Evolutionary conservation across 1,140 invertebrate species (phyloP), one percentile per base, ranked within the genome.

Genomic region (Temnothorax curvispinosus): DNA sequence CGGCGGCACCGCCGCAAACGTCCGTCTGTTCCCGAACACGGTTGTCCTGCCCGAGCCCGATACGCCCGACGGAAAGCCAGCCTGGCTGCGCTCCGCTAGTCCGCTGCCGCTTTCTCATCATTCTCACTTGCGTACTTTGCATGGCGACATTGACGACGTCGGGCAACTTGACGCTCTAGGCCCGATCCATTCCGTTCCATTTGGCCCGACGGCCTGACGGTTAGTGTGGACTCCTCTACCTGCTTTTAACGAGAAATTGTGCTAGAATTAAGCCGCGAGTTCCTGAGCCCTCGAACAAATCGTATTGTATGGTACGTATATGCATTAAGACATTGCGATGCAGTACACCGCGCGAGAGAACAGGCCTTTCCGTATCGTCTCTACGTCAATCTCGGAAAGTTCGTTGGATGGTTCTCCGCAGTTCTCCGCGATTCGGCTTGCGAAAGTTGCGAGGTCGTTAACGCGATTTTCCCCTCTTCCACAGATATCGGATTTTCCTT

Each of bases 31-130:
- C n/a, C 8, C 38, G 38, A 41, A 27, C 27, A 27, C 27, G 9
- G 21, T 0, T 21, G 3, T 38, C 7, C 47, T 27, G 27, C 27
- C 27, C 27, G 27, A 21, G 75, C 41, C 41, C 52, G 64, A 15
- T 50, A 58, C 65, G 11, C n/a, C 64, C 64, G 13, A 90, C 90
- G 76, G 77, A 90, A 90, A 88, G 86, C 72, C 60, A n/a, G 54
- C 32, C 27, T 27, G 3, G 44, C n/a, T 15, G 65, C 13, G 32
- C 38, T 85, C 58, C 38, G 60, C 13, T 56, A 1, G 27, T 27
- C 27, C 27, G 27, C 1, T 27, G 27, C 27, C 27, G 27, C 44
- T 84, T 41, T 0, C 38, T 41, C 47, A 13, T 58, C 47, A 56
- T 62, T 9, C 52, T 78, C 77, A 62, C 44, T 60, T 47, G 52